Evolutionary conservation across 1,140 invertebrate genomes (phyloP).

Genomic region (Brachystomella parvula): DNA sequence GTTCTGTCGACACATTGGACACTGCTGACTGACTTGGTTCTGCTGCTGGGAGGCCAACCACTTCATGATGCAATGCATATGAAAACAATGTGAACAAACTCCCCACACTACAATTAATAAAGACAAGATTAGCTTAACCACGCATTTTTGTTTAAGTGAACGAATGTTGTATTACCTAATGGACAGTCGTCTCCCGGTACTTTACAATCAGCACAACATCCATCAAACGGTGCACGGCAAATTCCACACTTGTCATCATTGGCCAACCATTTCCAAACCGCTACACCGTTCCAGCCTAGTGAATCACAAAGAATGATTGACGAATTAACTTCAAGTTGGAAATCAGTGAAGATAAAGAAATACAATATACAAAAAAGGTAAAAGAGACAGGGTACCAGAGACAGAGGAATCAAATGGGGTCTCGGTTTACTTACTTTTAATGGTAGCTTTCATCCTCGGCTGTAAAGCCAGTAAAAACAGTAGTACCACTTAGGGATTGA

Average conservation of each 20-base stretch:
- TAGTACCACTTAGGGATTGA: too few relatives aligned
- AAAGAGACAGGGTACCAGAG: too few relatives aligned
- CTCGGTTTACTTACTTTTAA: too few relatives aligned
- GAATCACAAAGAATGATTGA: too few relatives aligned
- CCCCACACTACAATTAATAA: conserved; percentile 94
- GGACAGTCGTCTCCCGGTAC: conserved; percentile 97
- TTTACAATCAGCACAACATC: conserved; percentile 97
- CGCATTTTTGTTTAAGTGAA: too few relatives aligned
- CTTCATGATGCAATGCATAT: conserved; percentile 99
- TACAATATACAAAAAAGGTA: too few relatives aligned
- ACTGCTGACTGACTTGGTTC: conserved; percentile 70
- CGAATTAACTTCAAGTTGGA: too few relatives aligned
- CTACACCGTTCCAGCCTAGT: conserved; percentile 89
- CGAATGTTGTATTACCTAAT: conserved; percentile 50
- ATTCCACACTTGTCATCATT: conserved; percentile 99
- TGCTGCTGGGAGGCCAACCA: conserved; percentile 88
- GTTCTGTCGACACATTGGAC: conserved; percentile 98
- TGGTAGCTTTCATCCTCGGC: too few relatives aligned
- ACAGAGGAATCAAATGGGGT: too few relatives aligned
- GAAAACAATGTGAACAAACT: conserved; percentile 97
- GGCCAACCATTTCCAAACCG: conserved; percentile 96
- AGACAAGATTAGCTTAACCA: too few relatives aligned
- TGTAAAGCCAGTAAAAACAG: too few relatives aligned
- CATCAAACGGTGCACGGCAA: conserved; percentile 97
- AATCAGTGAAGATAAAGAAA: too few relatives aligned